Base-by-base conservation (phyloP, 2,113 vertebrate genomes). In the Microcebus jonahi region DNA sequence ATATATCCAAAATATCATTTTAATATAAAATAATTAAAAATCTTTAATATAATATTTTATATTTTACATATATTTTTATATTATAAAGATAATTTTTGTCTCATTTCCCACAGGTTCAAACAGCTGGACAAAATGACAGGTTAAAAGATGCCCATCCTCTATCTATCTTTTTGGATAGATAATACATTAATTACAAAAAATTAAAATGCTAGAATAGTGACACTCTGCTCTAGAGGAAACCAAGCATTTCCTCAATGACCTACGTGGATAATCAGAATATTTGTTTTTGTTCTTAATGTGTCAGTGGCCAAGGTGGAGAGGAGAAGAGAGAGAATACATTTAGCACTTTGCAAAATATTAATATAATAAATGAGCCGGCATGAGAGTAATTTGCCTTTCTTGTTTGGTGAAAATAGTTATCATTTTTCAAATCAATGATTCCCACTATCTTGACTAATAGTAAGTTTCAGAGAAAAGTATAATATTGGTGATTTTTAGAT, bases 401-500 rank as follows among this genome's bases (percentile, higher is more conserved):
- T 91, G 10, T 57, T 88, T 88, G 55, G 12, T 88, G 23, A 23
- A 83, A 90, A 97, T 48, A 75, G 55, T 73, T 68, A 88, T 77
- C 68, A 88, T 84, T 94, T 95, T 88, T 96, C 70, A 95, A 73
- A 84, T 79, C 68, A 94, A 79, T 88, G 70, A 94, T 71, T 91
- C 34, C 18, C 39, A 67, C 84, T 91, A 91, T 84, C 63, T 88
- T 94, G 53, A 83, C 42, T 82, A 68, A 70, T 83, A 53, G 21
- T 45, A 93, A 91, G 59, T 57, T 45, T 75, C n/a, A 91, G 61
- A 94, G 79, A 5, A 50, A 68, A 90, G 10, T 88, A 88, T 67
- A 86, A 84, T 36, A 91, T 86, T 1, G 36, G 25, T 42, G 29
- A 68, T 50, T 88, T 81, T 73, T 73, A 82, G 34, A 21, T 42